Percentiles rank a stretch among this genome's conserved stretches.
Conservation (phyloP, 1,140 invertebrate species). For the Cataglyphis hispanica region DNA sequence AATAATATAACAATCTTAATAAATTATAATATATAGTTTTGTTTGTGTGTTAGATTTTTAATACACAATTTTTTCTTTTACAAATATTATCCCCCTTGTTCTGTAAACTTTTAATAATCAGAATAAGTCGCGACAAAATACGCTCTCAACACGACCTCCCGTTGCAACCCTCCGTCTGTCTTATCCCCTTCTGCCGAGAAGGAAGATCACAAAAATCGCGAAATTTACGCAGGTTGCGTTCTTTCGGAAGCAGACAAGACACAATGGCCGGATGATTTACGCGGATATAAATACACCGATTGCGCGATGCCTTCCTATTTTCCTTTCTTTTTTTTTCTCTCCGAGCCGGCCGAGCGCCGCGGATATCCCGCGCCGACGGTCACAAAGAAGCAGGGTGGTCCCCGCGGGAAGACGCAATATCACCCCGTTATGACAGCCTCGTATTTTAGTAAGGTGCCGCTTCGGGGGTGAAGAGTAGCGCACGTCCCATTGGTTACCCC, state of each 20-base stretch:
- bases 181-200: background rate
- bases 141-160: background rate
- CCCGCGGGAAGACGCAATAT: slow-evolving; percentile 83
- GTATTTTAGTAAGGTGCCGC: slow-evolving; percentile 82
- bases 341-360: slow-evolving; percentile 41
- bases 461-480: slow-evolving; percentile 66
- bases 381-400: slow-evolving; percentile 69
- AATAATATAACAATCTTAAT: background rate
- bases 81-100: background rate
- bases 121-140: background rate
- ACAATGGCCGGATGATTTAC: slow-evolving; percentile 77
- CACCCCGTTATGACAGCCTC: slow-evolving; percentile 83
- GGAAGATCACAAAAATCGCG: slow-evolving; percentile 38
- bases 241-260: background rate
- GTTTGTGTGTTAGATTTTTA: too few species aligned
- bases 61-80: background rate
- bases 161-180: background rate
- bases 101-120: background rate
- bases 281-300: slow-evolving; percentile 76
- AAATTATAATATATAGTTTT: background rate
- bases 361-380: slow-evolving; percentile 62
- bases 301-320: slow-evolving; percentile 65
- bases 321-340: background rate
- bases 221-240: slow-evolving; percentile 63
- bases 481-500: slow-evolving; percentile 69